Base-by-base conservation (phyloP, 1,140 invertebrate species). In the Bombus waltoni region DNA sequence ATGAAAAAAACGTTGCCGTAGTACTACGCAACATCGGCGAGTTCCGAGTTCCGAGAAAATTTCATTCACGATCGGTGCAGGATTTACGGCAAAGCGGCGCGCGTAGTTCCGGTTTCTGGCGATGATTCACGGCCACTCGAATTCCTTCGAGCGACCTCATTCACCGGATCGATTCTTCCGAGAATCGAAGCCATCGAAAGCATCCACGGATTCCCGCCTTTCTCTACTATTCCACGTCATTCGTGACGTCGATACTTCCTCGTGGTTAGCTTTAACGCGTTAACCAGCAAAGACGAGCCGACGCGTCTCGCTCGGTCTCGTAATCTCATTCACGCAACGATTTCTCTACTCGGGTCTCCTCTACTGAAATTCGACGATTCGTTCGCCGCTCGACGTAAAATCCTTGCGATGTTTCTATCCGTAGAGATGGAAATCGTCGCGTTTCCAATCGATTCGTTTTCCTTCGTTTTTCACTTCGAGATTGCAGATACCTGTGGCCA, bases 11-110 rank as follows among this genome's bases (percentile, higher is more conserved):
- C 66, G 35, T 57, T 47, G 28, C n/a, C 47, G 62, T 42, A 72
- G 47, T 72, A 71, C 44, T 82, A 85, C 66, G 70, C 59, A 57
- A 75, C n/a, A 44, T 47, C 35, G 13, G 44, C 38, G 47, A 53
- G 47, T 53, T 53, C 47, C 80, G 35, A 35, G 62, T 91, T 90
- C 90, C 65, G 68, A 89, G 90, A 89, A 91, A 88, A 85, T 85
- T 91, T 91, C 89, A 91, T 91, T 91, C 82, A 89, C 15, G 32
- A 90, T 86, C 85, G 32, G 66, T 15, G 74, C 68, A 73, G 66
- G 79, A 87, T 89, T 85, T 79, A 85, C 83, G 71, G 32, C 35
- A 40, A 47, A 65, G 72, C 78, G 35, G 40, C 74, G 47, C 57
- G 40, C 40, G 44, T 35, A 87, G 89, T 89, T 91, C 90, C 88